Evolutionary conservation across 2,113 vertebrate genomes (phyloP), one percentile per base, ranked within the genome.

Genomic region (Phyllopteryx taeniolatus): DNA sequence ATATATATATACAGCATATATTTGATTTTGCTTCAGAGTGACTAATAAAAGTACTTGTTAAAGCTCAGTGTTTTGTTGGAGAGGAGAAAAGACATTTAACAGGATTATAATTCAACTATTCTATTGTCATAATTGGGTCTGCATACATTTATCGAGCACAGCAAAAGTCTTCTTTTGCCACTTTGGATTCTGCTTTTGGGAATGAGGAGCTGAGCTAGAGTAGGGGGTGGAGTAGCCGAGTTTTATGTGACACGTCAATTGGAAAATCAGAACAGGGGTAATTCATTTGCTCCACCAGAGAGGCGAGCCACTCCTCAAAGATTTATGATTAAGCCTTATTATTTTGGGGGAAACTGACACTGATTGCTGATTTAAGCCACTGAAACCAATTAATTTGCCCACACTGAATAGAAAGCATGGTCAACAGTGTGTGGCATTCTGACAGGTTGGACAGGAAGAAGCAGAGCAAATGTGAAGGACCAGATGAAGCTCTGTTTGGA

Each of bases 211-310:
- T 8, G 35, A 78, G 64, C 54, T 62, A 61, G 65, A 79, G 67
- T 33, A 27, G 69, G 80, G 82, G 56, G 78, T 72, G 84, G 74
- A 74, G 71, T 69, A 83, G 76, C 83, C 54, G 76, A 73, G 79
- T 92, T 91, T 94, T 92, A 93, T 93, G 94, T 95, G 94, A 94
- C 95, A 95, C 93, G 89, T 93, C 91, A 92, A 91, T 95, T 91
- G 95, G 94, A 97, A 97, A 97, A 96, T 96, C 95, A 94, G 93
- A 94, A 95, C 91, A 93, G 93, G 93, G 93, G 84, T 90, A 90
- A 91, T 94, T 90, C 88, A 92, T 94, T 94, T 95, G 94, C 93
- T 96, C 94, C 95, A 94, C 94, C 95, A 94, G 91, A 93, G 87
- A 93, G 93, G 86, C 90, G 91, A 93, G 93, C 94, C 95, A 94